A percentile compares a stretch with the other conserved stretches of the same genome.
Evolutionary conservation across 1,140 invertebrate species (phyloP).

Genomic region (Luehdorfia chinensis): DNA sequence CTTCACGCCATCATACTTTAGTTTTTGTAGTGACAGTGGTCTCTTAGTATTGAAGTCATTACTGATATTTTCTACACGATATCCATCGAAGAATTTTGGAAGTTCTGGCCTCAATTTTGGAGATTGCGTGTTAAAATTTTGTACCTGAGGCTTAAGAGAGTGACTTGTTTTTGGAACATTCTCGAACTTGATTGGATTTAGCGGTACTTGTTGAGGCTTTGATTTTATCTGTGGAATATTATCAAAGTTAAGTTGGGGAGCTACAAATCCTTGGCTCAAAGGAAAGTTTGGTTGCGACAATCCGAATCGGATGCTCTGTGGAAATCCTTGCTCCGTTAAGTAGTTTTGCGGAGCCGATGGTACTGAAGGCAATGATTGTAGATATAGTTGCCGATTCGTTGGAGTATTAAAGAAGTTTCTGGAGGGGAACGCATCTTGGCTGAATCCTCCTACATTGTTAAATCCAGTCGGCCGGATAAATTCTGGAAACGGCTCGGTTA

Average conservation of each 20-base stretch:
- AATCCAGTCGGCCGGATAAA: conserved; percentile 58
- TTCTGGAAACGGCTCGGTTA: conserved; percentile 73
- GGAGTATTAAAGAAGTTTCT: conserved; percentile 49
- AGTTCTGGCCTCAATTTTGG: conserved; percentile 36
- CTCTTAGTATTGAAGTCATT: conserved; percentile 42
- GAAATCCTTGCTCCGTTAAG: conserved; percentile 60
- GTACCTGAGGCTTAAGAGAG: conserved; percentile 34
- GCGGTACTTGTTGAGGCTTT: conserved; percentile 32
- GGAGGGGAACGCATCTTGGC: conserved; percentile 51
- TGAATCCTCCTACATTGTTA: conserved; percentile 43
- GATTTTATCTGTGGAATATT: conserved; percentile 38
- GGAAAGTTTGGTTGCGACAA: conserved; percentile 56
- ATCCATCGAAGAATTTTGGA: conserved; percentile 66
- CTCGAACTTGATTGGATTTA: conserved; percentile 47
- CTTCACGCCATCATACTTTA: conserved; percentile 52
- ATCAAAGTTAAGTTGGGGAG: conserved; percentile 51
- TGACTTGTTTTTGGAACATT: conserved; percentile 35
- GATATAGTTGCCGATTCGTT: conserved; percentile 58
- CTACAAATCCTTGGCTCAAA: conserved; percentile 60
- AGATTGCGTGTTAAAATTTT: conserved; percentile 36
- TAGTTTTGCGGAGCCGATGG: conserved; percentile 64
- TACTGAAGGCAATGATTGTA: conserved; percentile 56
- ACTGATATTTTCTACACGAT: conserved; percentile 54
- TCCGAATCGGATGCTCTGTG: conserved; percentile 57
- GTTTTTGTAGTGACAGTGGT: conserved; percentile 53